Base-by-base conservation (phyloP, 2,888 invertebrate genomes). In the Volucella inflata region DNA sequence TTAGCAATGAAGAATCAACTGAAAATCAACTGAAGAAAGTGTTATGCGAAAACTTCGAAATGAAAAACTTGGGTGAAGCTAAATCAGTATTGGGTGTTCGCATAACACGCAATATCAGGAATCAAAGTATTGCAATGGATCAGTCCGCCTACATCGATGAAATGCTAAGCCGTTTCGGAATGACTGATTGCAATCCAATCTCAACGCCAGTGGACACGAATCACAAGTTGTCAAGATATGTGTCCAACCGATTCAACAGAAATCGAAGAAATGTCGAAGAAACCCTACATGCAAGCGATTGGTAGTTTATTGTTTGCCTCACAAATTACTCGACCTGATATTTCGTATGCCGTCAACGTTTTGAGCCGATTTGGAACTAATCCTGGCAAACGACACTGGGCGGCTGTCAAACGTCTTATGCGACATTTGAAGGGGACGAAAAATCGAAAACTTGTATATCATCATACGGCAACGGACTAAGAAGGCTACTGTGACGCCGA, bases 301-400 rank as follows among this genome's bases (percentile, higher is more conserved):
- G 77, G 77, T 55, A 51, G 53, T 51, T 62, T 75, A 46, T 59
- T 87, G 21, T 82, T 76, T 59, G 70, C 83, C 42, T 72, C 81
- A 36, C 59, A 87, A 51, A 62, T 80, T 14, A 83, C 81, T 53
- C 53, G 87, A n/a, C 38, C 30, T 70, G 80, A 10, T 80, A 59
- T 38, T 82, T 70, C 21, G 21, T 21, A 21, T 21, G 21, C 21
- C 21, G 21, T 21, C 21, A 21, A 21, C 21, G 3, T 21, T 53
- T 87, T 84, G 51, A 60, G 79, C 64, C 75, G 79, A 16, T 87
- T 57, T 17, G 9, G n/a, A 17, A 62, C 10, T 1, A 84, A 84
- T 70, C 81, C 82, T 17, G 80, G 80, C 11, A 77, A 81, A 64
- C 51, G 68, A 21, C 87, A 85, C 42, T 87, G 87, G 82, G 53